Evolutionary conservation across 2,888 invertebrate species (phyloP), one percentile per base, ranked within the genome.

Genomic region (Aromia moschata): DNA sequence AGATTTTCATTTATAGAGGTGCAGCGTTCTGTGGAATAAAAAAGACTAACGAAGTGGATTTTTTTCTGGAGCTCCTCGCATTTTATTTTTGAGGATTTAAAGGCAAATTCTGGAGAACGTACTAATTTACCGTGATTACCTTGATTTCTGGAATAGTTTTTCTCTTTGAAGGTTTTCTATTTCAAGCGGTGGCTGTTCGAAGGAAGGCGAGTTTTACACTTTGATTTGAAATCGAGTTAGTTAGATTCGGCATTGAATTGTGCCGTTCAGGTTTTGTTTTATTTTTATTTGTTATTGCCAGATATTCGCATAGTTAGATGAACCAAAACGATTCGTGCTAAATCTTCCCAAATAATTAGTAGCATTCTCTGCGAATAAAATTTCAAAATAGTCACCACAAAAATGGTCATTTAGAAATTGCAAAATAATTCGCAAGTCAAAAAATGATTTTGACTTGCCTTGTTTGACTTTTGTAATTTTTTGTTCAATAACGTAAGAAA

Each of bases 1-100:
- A n/a, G 18, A 40, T 40, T 40, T 40, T 40, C 17, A 40, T 40
- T 17, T 10, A 10, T 4, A 40, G 17, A 40, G n/a, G n/a, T n/a
- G n/a, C 17, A 17, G 17, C 9, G n/a, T 40, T 40, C 17, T 17
- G 10, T 16, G 17, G 18, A 17, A 40, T n/a, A 10, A 40, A 40
- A 7, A 18, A 17, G n/a, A 40, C 15, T 38, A 38, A 12, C 16
- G 40, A n/a, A 1, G 17, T 5, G 40, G 10, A 40, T 9, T 17
- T 40, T 40, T 40, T 10, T 10, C 4, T 7, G 25, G 7, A 25
- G 3, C 25, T 3, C 3, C 25, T 25, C n/a, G 25, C 4, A 25
- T 25, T 25, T 25, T n/a, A n/a, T n/a, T 25, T 25, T 16, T 15
- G n/a, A 4, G 14, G 43, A 12, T 12, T 16, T 43, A 43, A 14